A percentile compares a stretch with the other conserved stretches of the same genome.
These are phyloP conservation scores for Lepus oiostolus DNA, from an alignment of 2,797 vertebrate genomes.

Conservation along the genomic window DNA sequence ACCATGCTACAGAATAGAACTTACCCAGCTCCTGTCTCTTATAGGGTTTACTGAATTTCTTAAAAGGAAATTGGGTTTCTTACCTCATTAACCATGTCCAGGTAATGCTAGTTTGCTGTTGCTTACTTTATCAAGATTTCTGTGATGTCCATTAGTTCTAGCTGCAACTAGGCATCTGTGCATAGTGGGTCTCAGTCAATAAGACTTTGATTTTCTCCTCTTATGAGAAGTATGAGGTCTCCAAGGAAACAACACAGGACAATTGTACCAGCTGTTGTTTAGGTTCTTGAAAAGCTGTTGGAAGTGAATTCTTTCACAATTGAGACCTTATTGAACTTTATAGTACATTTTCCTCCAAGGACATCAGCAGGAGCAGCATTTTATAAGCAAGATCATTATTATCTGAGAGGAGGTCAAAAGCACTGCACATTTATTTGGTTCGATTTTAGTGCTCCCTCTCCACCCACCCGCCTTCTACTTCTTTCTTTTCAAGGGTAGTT, in stretches of 20 bases:
- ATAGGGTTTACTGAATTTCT: conserved; percentile 14
- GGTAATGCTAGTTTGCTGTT: conserved; percentile 37
- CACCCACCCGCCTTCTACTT: background rate
- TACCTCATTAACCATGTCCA: conserved; percentile 32
- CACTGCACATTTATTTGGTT: conserved; percentile 53
- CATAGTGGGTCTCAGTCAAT: conserved; percentile 36
- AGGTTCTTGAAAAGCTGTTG: conserved; percentile 65
- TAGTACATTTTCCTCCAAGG: conserved; percentile 68
- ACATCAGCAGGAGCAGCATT: conserved; percentile 62
- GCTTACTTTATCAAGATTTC: conserved; percentile 19
- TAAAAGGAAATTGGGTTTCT: conserved; percentile 37
- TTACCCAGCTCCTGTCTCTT: background rate
- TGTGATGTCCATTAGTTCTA: conserved; percentile 38
- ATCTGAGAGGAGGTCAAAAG: conserved; percentile 57
- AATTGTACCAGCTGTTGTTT: conserved; percentile 67
- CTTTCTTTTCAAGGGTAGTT: background rate
- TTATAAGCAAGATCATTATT: conserved; percentile 71
- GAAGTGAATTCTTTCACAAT: conserved; percentile 68
- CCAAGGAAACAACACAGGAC: conserved; percentile 67
- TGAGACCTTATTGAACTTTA: conserved; percentile 65
- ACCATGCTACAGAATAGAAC: background rate
- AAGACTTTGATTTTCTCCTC: conserved; percentile 53
- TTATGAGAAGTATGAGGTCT: conserved; percentile 48
- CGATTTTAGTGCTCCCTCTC: background rate
- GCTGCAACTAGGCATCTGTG: conserved; percentile 26